phyloP scores from a whole-genome alignment of 2,113 vertebrate species.

The Etia nguti region DNA sequence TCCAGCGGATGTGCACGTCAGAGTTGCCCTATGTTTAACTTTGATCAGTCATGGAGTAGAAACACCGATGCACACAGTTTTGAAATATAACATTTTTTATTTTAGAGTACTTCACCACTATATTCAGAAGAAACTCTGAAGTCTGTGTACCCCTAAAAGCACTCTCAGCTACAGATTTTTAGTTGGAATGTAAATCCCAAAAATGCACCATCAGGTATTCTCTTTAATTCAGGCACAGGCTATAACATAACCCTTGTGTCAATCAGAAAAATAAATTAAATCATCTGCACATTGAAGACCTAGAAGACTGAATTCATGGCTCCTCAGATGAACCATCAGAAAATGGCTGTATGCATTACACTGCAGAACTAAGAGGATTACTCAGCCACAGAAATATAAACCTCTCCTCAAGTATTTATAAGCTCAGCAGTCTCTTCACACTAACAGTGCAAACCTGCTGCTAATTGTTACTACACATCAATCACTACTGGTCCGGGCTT shows the following conservation, averaged over 20 bases:
- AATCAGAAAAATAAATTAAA: not conserved
- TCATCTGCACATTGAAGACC: not conserved
- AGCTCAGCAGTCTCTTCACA: constrained; percentile 21
- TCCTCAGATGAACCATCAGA: not conserved
- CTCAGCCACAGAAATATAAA: constrained; percentile 21
- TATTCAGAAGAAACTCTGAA: not conserved
- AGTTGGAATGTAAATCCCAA: not conserved
- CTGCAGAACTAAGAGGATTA: constrained; percentile 5
- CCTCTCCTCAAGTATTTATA: constrained; percentile 28
- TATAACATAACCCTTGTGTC: not conserved
- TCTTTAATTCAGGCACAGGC: not conserved
- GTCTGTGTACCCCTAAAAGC: not conserved
- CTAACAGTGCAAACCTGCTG: constrained; percentile 33
- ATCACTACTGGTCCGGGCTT: not conserved
- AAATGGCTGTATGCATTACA: not conserved
- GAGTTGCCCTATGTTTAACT: not conserved
- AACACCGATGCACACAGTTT: not conserved
- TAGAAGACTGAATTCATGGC: not conserved
- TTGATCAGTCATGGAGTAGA: not conserved
- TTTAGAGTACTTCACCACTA: not conserved
- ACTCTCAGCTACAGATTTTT: not conserved
- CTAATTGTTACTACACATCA: constrained; percentile 58
- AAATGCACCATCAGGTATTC: not conserved
- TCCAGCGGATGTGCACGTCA: not conserved
- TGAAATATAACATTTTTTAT: no score